These are phyloP conservation scores for Uropetala carovei DNA, from an alignment of 2,888 invertebrate genomes.

Conservation along the genomic window DNA sequence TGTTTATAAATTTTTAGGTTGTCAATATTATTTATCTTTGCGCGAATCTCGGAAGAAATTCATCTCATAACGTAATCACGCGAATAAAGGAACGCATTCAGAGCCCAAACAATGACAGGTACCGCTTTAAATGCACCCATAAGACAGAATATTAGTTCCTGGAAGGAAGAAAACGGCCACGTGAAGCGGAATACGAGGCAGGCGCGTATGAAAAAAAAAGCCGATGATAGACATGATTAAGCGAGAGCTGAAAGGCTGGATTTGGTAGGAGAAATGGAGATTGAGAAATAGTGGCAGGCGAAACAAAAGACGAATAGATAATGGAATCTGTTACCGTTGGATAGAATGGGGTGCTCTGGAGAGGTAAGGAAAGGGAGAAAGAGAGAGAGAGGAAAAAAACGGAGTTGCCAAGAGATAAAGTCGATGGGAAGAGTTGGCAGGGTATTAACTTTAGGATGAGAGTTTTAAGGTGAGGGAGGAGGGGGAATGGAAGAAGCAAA, in stretches of 20 bases:
- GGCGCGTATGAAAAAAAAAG: neutral
- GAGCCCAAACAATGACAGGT: neutral
- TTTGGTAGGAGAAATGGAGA: slow-evolving; percentile 53
- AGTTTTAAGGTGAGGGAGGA: slow-evolving; percentile 15
- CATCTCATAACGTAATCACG: neutral
- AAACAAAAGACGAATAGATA: slow-evolving; percentile 61
- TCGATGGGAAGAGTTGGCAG: slow-evolving; percentile 64
- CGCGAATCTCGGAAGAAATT: neutral
- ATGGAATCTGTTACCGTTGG: slow-evolving; percentile 58
- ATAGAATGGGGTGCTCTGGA: slow-evolving; percentile 22
- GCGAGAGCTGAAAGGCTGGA: slow-evolving; percentile 26
- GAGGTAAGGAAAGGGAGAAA: neutral
- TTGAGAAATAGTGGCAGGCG: slow-evolving; percentile 64
- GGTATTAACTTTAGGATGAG: slow-evolving; percentile 50
- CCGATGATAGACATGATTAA: slow-evolving; percentile 4
- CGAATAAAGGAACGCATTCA: neutral
- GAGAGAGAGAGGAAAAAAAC: neutral
- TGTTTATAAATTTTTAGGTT: too few species aligned
- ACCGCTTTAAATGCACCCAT: neutral
- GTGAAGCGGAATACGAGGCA: neutral
- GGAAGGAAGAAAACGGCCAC: neutral
- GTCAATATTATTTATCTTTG: neutral
- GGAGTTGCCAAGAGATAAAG: slow-evolving; percentile 49
- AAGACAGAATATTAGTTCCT: neutral
- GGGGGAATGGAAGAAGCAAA: slow-evolving; percentile 22